phyloP scores from a whole-genome alignment of 2,888 invertebrate species.

The Melinaea marsaeus region DNA sequence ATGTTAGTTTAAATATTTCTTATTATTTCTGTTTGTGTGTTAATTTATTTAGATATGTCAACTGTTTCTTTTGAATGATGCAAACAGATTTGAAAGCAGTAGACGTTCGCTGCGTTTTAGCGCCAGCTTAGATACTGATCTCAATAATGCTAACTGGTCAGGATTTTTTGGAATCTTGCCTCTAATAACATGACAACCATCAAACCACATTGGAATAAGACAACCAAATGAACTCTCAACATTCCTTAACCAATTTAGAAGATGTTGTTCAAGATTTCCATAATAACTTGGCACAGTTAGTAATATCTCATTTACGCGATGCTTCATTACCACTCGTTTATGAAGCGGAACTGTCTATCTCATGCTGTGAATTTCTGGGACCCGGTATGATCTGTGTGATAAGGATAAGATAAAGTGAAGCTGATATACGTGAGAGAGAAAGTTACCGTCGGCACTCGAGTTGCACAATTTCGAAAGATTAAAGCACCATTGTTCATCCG shows the following conservation, averaged over 20 bases:
- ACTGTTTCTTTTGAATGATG: no score
- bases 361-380: slow-evolving; percentile 57
- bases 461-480: slow-evolving; percentile 55
- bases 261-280: slow-evolving; percentile 2
- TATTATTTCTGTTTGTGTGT: no score
- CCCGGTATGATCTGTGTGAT: slow-evolving; percentile 37
- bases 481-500: slow-evolving; percentile 38
- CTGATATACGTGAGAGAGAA: slow-evolving; percentile 45
- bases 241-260: neutral
- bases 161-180: slow-evolving; percentile 41
- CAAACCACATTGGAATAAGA: slow-evolving; percentile 9
- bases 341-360: slow-evolving; percentile 63
- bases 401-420: slow-evolving; percentile 26
- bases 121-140: slow-evolving; percentile 62
- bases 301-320: slow-evolving; percentile 57
- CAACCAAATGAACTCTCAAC: slow-evolving; percentile 20
- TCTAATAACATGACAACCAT: slow-evolving; percentile 31
- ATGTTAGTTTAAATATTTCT: no score
- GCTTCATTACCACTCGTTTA: slow-evolving; percentile 67
- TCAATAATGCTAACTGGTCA: slow-evolving; percentile 56
- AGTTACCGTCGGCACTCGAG: slow-evolving; percentile 60
- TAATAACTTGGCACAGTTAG: slow-evolving; percentile 45
- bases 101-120: slow-evolving; percentile 59
- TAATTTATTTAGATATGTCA: no score
- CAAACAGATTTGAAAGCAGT: slow-evolving; percentile 53